Evolutionary conservation across 2,888 invertebrate genomes (phyloP).

Genomic region (Caenorhabditis sp.): DNA sequence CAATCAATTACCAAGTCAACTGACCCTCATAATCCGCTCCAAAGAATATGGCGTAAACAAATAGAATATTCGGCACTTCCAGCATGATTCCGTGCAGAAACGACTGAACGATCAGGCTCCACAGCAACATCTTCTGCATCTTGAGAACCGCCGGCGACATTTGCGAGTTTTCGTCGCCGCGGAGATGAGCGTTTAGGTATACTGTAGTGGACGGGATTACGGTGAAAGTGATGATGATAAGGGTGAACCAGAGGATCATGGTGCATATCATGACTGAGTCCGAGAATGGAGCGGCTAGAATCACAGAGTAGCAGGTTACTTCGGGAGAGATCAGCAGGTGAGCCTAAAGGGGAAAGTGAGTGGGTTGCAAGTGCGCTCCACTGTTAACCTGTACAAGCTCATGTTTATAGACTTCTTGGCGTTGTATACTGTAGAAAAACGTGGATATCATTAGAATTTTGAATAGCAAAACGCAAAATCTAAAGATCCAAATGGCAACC

Average conservation of each 20-base stretch:
- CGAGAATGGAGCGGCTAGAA: slow-evolving; percentile 49
- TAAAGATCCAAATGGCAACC: background rate
- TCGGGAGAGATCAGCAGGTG: slow-evolving; percentile 17
- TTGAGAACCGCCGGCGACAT: slow-evolving; percentile 33
- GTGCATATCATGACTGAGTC: slow-evolving; percentile 37
- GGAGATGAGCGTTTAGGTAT: slow-evolving; percentile 23
- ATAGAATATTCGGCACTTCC: slow-evolving; percentile 25
- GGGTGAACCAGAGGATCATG: slow-evolving; percentile 31
- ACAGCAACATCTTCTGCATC: slow-evolving; percentile 34
- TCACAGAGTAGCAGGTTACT: slow-evolving; percentile 31
- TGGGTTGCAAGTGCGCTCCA: slow-evolving; percentile 11
- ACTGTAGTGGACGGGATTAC: slow-evolving; percentile 35
- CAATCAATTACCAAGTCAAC: background rate
- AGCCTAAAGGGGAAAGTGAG: slow-evolving; percentile 8
- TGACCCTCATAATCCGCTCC: slow-evolving; percentile 25
- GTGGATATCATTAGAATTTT: slow-evolving; percentile 12
- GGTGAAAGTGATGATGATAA: slow-evolving; percentile 28
- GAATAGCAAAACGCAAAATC: slow-evolving; percentile 25
- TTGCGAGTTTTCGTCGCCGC: background rate
- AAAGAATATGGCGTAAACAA: slow-evolving; percentile 39
- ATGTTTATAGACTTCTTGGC: slow-evolving; percentile 36
- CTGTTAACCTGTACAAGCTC: slow-evolving; percentile 19
- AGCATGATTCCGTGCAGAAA: slow-evolving; percentile 40
- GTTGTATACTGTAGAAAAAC: slow-evolving; percentile 34
- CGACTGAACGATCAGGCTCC: slow-evolving; percentile 36